Evolutionary conservation across 2,888 invertebrate species (phyloP).

Genomic region (Amiota mariae): DNA sequence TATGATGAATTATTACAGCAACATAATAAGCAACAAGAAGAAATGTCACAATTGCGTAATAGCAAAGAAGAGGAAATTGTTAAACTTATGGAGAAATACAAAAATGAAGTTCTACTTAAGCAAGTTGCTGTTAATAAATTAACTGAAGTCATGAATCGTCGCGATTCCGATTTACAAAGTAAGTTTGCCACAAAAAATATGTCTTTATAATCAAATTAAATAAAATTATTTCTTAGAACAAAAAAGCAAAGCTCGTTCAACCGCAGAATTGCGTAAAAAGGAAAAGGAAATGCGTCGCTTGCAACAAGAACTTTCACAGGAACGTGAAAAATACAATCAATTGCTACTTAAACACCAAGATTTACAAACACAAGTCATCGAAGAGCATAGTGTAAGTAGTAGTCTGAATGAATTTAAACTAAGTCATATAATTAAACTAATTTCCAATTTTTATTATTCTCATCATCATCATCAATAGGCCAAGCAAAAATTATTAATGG

Average conservation of each 20-base stretch:
- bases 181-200: no score
- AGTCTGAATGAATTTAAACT: not conserved
- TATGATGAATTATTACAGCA: conserved; percentile 87
- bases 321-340: conserved; percentile 95
- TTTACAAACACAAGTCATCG: conserved; percentile 85
- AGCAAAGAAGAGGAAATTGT: conserved; percentile 85
- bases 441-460: no score
- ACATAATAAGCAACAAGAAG: conserved; percentile 86
- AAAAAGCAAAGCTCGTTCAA: conserved; percentile 85
- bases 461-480: conserved; percentile 51
- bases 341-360: conserved; percentile 90
- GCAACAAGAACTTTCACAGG: conserved; percentile 94
- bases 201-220: not conserved
- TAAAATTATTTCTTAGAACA: conserved; percentile 74
- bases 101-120: conserved; percentile 89
- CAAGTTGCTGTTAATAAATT: conserved; percentile 97
- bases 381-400: conserved; percentile 81
- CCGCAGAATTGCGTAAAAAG: conserved; percentile 87
- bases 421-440: not conserved
- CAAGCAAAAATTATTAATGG: conserved; percentile 90
- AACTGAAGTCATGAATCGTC: conserved; percentile 97
- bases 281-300: conserved; percentile 96
- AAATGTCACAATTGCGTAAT: conserved; percentile 79
- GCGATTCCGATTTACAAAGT: conserved; percentile 78
- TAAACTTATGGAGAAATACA: conserved; percentile 86